Evolutionary conservation across 2,888 invertebrate genomes (phyloP), one percentile per base, ranked within the genome.

Genomic region (Phorcus lineatus): DNA sequence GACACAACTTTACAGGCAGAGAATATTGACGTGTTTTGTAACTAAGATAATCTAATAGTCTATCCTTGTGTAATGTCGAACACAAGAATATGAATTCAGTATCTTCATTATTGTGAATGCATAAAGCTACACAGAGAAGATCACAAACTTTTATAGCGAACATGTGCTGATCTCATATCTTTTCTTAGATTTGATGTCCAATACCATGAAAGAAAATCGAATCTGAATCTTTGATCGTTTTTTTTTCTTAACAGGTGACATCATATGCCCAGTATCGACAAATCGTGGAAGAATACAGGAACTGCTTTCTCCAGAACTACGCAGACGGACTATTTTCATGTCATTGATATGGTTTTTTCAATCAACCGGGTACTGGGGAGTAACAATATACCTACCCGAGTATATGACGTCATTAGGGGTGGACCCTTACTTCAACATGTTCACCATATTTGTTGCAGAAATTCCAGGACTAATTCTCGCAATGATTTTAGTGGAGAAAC

Each of bases 331-430:
- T 7, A 19, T 88, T 0, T 82, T 86, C 28, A 82, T 88, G 4
- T 85, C 88, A 1, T 28, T 85, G 6, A 86, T 90, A 16, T 91
- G 91, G 91, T 86, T 90, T 54, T 82, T 88, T 1, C 90, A 91
- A 81, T 88, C 90, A 2, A 83, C 88, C 31, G 91, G 91, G 6
- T 91, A 86, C 80, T 91, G 91, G 91, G 88, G 91, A 13, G 89
- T 90, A 2, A 90, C 90, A 0, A 83, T 89, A 55, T 90, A 90
- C 78, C 85, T 91, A 0, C 91, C 91, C 22, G 89, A 89, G 77
- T 91, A 90, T 81, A 88, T 90, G 87, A 81, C 81, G 16, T 85
- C 86, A 0, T 80, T 87, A 31, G 88, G 88, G 9, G 86, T 89
- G 9, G 87, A 90, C 66, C 85, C 88, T 7, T 89, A 90, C 81